Conservation (phyloP, 1,140 invertebrate species). For the Notospermus geniculatus region DNA sequence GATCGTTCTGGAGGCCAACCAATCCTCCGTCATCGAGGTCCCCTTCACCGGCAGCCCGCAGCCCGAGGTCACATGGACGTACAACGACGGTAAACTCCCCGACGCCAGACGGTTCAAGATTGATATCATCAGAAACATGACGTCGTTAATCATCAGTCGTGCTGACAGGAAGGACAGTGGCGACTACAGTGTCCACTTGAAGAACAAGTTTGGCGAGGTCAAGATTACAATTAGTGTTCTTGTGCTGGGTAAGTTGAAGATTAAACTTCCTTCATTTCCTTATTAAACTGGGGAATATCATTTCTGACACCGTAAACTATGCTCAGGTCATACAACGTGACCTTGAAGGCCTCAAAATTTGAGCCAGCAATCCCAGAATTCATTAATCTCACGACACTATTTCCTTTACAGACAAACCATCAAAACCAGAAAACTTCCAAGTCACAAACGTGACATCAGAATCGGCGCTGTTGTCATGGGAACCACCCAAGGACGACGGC, state of each 20-base stretch:
- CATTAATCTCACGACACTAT: too few species aligned
- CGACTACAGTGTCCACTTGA: slow-evolving; percentile 86
- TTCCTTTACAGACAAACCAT: slow-evolving; percentile 36
- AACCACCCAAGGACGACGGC: slow-evolving; percentile 75
- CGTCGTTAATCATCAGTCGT: slow-evolving; percentile 89
- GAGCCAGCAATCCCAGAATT: too few species aligned
- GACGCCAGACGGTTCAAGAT: slow-evolving; percentile 73
- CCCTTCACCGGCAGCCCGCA: slow-evolving; percentile 76
- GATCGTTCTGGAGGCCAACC: slow-evolving; percentile 44
- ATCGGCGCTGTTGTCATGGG: slow-evolving; percentile 86
- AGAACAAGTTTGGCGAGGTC: slow-evolving; percentile 95
- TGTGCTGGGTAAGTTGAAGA: slow-evolving; percentile 74
- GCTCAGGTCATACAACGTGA: neutral
- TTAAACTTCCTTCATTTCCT: neutral
- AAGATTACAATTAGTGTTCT: slow-evolving; percentile 89
- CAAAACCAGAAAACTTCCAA: slow-evolving; percentile 34
- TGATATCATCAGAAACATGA: slow-evolving; percentile 81
- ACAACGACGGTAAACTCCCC: slow-evolving; percentile 75
- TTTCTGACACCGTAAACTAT: neutral
- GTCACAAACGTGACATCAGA: slow-evolving; percentile 63
- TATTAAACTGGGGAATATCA: neutral
- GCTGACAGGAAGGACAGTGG: slow-evolving; percentile 89
- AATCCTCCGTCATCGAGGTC: slow-evolving; percentile 50
- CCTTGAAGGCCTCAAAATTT: too few species aligned
- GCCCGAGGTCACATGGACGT: slow-evolving; percentile 87